A percentile compares a stretch with the other conserved stretches of the same genome.
Evolutionary conservation across 2,797 vertebrate genomes (phyloP).

Genomic region (Ctenopoma multispine): DNA sequence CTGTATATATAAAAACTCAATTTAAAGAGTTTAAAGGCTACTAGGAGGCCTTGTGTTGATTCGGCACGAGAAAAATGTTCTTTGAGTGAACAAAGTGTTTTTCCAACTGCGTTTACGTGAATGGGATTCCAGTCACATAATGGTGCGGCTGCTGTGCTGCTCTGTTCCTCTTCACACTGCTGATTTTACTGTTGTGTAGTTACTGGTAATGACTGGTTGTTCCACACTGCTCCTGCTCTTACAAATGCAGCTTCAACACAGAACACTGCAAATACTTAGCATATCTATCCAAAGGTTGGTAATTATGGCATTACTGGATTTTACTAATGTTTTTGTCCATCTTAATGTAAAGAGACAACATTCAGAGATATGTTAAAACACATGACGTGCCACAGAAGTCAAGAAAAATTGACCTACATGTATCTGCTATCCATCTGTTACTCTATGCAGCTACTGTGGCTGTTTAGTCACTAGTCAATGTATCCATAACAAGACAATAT

Average conservation of each 20-base stretch:
- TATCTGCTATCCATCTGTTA: slow-evolving; percentile 32
- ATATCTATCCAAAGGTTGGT: not conserved
- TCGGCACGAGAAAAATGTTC: slow-evolving; percentile 38
- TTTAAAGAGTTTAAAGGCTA: slow-evolving; percentile 30
- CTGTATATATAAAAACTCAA: slow-evolving; percentile 27
- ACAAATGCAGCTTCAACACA: slow-evolving; percentile 23
- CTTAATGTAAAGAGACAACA: not conserved
- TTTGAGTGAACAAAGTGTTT: slow-evolving; percentile 58
- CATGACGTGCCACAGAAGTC: no score
- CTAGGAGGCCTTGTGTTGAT: slow-evolving; percentile 30
- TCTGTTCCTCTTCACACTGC: slow-evolving; percentile 56
- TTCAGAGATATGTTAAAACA: slow-evolving; percentile 1
- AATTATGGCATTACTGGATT: slow-evolving; percentile 11
- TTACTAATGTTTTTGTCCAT: slow-evolving; percentile 6
- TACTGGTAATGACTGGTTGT: slow-evolving; percentile 69
- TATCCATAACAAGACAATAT: slow-evolving; percentile 16
- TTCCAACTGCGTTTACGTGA: slow-evolving; percentile 59
- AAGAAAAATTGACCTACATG: slow-evolving; percentile 38
- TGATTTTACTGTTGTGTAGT: slow-evolving; percentile 61
- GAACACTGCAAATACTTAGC: slow-evolving; percentile 22
- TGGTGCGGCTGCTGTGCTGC: slow-evolving; percentile 49
- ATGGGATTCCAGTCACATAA: slow-evolving; percentile 63
- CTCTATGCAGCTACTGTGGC: slow-evolving; percentile 10
- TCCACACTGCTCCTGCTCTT: slow-evolving; percentile 33
- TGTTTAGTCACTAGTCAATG: slow-evolving; percentile 26